phyloP scores from a whole-genome alignment of 2,888 invertebrate species.

The Lymantria monacha region DNA sequence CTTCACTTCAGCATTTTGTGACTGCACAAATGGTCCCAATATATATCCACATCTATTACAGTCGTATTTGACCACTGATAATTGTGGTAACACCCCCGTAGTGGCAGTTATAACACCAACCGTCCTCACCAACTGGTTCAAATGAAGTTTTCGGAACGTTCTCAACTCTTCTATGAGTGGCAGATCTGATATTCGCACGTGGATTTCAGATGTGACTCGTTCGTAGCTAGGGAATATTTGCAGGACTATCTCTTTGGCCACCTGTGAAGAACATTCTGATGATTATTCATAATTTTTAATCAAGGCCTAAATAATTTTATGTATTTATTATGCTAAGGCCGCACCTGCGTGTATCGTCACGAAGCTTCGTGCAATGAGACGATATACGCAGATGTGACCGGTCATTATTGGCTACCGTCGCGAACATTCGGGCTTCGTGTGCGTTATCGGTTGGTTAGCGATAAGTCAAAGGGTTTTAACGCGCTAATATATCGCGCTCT shows the following conservation, averaged over 20 bases:
- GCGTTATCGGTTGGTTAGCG: no score
- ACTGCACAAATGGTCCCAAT: constrained; percentile 97
- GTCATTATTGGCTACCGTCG: no score
- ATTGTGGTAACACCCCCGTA: constrained; percentile 96
- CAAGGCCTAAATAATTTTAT: not conserved
- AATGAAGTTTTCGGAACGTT: constrained; percentile 92
- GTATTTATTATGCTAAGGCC: no score
- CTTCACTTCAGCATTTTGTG: constrained; percentile 95
- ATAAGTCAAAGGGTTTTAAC: no score
- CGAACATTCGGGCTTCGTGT: no score
- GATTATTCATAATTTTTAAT: not conserved
- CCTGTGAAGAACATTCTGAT: constrained; percentile 25
- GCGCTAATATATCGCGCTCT: no score
- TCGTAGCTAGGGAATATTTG: constrained; percentile 98
- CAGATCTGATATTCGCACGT: constrained; percentile 96
- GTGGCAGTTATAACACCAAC: constrained; percentile 97
- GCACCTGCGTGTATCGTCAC: no score
- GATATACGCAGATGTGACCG: no score
- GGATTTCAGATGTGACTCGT: constrained; percentile 95
- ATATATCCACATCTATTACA: constrained; percentile 97
- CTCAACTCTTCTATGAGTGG: constrained; percentile 98
- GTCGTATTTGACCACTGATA: constrained; percentile 98
- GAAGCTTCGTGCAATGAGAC: no score
- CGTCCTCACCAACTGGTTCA: constrained; percentile 95
- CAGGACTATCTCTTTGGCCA: constrained; percentile 95